These are phyloP conservation scores for human DNA, from an alignment of 2,113 vertebrate species.

Conservation along the genomic window DNA sequence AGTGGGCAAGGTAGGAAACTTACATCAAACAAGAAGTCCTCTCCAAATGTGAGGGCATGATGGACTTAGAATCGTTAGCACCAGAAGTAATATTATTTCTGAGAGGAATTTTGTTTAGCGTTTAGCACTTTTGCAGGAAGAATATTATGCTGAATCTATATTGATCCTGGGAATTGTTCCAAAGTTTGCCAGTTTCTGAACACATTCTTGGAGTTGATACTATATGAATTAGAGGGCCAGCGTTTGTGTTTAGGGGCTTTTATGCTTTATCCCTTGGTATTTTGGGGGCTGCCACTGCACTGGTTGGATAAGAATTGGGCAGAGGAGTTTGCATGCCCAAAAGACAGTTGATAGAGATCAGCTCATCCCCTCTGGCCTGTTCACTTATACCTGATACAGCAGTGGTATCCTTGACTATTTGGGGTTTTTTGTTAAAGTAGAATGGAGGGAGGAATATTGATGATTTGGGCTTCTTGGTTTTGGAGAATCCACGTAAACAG, in stretches of 20 bases:
- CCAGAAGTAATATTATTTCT: not conserved
- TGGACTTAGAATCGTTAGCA: not conserved
- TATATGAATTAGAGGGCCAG: not conserved
- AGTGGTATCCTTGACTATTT: not conserved
- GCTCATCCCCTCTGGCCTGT: not conserved
- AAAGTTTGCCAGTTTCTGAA: not conserved
- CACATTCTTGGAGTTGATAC: not conserved
- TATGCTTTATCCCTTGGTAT: not conserved
- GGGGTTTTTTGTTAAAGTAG: not conserved
- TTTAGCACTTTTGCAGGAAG: not conserved
- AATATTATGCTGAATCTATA: not conserved
- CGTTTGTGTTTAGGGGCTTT: not conserved
- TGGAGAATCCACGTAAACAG: not conserved
- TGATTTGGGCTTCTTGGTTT: not conserved
- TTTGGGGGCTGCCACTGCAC: not conserved
- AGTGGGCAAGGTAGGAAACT: conserved; percentile 89
- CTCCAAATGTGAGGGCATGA: not conserved
- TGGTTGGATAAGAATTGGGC: not conserved
- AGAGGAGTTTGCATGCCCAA: not conserved
- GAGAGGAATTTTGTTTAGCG: not conserved
- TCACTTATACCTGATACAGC: not conserved
- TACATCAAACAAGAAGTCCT: not conserved
- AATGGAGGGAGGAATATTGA: not conserved
- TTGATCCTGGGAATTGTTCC: not conserved
- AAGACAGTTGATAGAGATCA: not conserved